These are phyloP conservation scores for Sebastolobus alascanus DNA, from an alignment of 2,797 vertebrate genomes.

Conservation along the genomic window DNA sequence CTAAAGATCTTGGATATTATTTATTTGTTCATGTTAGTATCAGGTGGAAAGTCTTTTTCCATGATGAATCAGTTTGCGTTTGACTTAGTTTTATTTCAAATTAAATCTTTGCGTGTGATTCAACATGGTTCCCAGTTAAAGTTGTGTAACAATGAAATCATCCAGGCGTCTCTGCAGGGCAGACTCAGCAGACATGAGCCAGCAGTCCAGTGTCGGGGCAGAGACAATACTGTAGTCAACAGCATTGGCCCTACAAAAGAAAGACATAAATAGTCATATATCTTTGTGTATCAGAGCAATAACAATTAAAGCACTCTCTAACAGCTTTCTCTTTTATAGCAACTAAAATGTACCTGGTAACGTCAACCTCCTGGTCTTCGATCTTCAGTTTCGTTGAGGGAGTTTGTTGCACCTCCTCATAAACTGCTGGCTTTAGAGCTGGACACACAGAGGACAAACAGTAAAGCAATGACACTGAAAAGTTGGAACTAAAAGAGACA, in stretches of 20 bases:
- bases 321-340: neutral
- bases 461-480: neutral
- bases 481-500: neutral
- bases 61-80: neutral
- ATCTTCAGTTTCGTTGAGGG: conserved; percentile 62
- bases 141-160: conserved; percentile 58
- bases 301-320: neutral
- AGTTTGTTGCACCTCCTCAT: conserved; percentile 55
- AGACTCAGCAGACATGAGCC: conserved; percentile 58
- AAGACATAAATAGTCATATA: neutral
- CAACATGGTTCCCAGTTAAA: conserved; percentile 51
- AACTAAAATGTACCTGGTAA: conserved; percentile 52
- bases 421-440: conserved; percentile 64
- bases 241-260: conserved; percentile 43
- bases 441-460: conserved; percentile 30
- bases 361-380: conserved; percentile 49
- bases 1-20: neutral
- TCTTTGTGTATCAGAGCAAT: neutral
- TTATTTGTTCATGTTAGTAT: conserved; percentile 20
- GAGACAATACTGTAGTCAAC: conserved; percentile 62
- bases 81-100: neutral
- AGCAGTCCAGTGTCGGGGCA: conserved; percentile 50
- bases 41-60: neutral
- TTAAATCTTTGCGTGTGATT: conserved; percentile 1
- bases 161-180: conserved; percentile 63